These are phyloP conservation scores for Sebastiscus albofasciatus DNA, from an alignment of 2,797 vertebrate species.

Conservation along the genomic window DNA sequence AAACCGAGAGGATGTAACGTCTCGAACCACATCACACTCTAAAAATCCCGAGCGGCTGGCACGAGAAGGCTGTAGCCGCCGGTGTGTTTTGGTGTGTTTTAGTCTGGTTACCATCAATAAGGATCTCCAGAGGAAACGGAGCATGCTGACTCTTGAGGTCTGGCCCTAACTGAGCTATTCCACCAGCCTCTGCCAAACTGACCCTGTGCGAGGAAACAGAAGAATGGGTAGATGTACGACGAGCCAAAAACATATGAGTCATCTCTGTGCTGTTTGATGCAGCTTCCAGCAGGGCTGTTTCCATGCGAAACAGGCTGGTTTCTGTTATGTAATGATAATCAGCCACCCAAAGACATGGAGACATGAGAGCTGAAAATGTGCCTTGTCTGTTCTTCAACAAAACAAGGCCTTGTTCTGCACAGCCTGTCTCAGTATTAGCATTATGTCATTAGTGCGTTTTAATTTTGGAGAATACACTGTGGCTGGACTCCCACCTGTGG, in stretches of 20 bases:
- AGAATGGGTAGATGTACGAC: constrained; percentile 52
- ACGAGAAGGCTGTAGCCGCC: neutral
- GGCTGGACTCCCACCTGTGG: neutral
- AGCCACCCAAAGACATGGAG: constrained; percentile 34
- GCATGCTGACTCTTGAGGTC: constrained; percentile 33
- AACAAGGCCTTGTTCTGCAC: constrained; percentile 40
- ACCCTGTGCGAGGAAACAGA: constrained; percentile 56
- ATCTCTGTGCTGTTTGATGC: constrained; percentile 51
- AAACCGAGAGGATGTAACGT: neutral
- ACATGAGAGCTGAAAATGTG: constrained; percentile 29
- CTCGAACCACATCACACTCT: constrained; percentile 22
- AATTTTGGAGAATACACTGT: constrained; percentile 2
- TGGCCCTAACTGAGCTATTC: constrained; percentile 58
- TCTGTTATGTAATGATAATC: constrained; percentile 57
- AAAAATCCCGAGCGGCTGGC: constrained; percentile 31
- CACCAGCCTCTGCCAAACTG: constrained; percentile 58
- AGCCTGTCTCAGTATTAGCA: neutral
- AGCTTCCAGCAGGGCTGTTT: constrained; percentile 56
- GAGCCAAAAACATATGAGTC: constrained; percentile 75
- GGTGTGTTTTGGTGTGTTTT: constrained; percentile 26
- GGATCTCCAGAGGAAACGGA: constrained; percentile 43
- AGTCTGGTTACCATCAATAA: constrained; percentile 42
- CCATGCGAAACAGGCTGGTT: constrained; percentile 46
- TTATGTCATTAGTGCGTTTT: constrained; percentile 17
- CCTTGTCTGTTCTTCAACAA: constrained; percentile 43